Conservation (phyloP, 2,888 invertebrate genomes). For the Apocheima hispidaria region DNA sequence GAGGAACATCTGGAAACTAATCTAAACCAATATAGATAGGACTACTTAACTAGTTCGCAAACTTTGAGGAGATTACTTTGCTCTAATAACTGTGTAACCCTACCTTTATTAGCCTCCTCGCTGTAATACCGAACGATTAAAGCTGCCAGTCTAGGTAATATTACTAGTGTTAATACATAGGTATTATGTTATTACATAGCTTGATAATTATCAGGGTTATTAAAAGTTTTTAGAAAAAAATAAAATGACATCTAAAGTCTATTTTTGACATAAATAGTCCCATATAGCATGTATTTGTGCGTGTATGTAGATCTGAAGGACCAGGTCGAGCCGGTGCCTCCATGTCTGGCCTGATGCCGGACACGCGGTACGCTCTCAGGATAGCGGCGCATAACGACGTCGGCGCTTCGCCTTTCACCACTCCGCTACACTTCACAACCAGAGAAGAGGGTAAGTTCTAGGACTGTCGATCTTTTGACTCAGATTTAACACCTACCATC, state of each 20-base stretch:
- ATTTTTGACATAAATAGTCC: not conserved
- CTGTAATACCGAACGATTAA: conserved; percentile 19
- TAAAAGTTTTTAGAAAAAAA: too few species aligned
- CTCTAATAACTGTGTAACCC: conserved; percentile 31
- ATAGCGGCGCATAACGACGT: conserved; percentile 94
- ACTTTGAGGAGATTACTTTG: conserved; percentile 37
- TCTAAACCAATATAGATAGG: conserved; percentile 44
- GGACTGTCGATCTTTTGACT: too few species aligned
- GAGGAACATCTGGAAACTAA: conserved; percentile 26
- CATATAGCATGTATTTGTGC: too few species aligned
- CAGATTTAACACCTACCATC: too few species aligned
- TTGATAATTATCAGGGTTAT: too few species aligned
- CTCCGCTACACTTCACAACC: conserved; percentile 91
- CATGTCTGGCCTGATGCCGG: conserved; percentile 90
- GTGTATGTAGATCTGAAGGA: conserved; percentile 79
- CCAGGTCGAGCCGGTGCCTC: conserved; percentile 77
- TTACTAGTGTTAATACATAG: too few species aligned
- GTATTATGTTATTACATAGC: too few species aligned
- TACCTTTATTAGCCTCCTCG: conserved; percentile 24
- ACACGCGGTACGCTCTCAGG: conserved; percentile 92
- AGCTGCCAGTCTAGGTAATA: not conserved
- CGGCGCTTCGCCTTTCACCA: conserved; percentile 91
- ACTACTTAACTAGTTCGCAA: conserved; percentile 44
- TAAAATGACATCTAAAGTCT: too few species aligned
- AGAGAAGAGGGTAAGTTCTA: conserved; percentile 90